phyloP scores from a whole-genome alignment of 2,113 vertebrate species.

The Rutilus rutilus region DNA sequence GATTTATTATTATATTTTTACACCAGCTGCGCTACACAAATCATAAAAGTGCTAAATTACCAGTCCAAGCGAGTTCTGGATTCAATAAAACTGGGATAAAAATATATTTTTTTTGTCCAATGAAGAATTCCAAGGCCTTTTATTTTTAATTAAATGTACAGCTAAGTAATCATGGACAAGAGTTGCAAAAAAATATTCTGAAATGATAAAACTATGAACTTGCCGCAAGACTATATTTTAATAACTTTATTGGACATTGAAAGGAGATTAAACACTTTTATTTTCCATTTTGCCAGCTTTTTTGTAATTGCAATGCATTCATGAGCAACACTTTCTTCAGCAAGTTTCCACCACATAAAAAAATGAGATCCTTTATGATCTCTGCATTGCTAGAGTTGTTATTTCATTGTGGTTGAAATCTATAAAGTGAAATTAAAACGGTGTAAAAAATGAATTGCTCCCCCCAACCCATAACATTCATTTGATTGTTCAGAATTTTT shows the following conservation, averaged over 20 bases:
- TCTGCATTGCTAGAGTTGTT: conserved; percentile 15
- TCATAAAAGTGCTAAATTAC: conserved; percentile 19
- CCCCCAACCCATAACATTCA: not conserved
- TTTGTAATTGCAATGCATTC: conserved; percentile 14
- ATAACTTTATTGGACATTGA: not conserved
- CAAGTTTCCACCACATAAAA: conserved; percentile 33
- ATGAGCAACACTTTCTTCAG: conserved; percentile 14
- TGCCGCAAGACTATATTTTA: conserved; percentile 11
- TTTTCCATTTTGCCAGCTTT: not conserved
- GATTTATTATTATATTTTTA: conserved; percentile 23
- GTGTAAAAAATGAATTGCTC: conserved; percentile 17
- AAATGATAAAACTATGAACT: conserved; percentile 2
- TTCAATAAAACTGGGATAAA: not conserved
- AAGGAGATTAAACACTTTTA: not conserved
- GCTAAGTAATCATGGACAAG: conserved; percentile 4
- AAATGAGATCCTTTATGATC: conserved; percentile 3
- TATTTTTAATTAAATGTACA: conserved; percentile 14
- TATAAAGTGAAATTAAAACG: conserved; percentile 23
- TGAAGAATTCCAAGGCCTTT: not conserved
- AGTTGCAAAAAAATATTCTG: not conserved
- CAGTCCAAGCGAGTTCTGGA: not conserved
- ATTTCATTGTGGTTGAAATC: conserved; percentile 16
- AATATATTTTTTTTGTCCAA: not conserved
- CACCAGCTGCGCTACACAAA: conserved; percentile 3
- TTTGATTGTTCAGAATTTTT: conserved; percentile 5